These are phyloP conservation scores for Tortrix viridana DNA, from an alignment of 2,888 invertebrate genomes.

Conservation along the genomic window DNA sequence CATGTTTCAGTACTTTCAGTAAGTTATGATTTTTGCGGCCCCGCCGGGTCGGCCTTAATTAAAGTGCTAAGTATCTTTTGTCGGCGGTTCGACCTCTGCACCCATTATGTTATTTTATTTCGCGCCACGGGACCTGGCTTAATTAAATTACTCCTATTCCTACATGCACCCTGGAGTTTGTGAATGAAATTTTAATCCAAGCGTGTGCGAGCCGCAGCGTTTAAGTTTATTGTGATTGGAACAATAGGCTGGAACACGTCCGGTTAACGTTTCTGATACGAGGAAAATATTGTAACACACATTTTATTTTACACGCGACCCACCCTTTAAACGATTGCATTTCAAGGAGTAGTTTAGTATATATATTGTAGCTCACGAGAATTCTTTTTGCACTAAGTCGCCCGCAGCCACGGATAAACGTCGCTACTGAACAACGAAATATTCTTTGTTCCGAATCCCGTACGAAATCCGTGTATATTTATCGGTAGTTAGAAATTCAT, in stretches of 20 bases:
- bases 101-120: conserved; percentile 43
- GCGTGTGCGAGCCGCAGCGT: conserved; percentile 22
- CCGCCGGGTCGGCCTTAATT: conserved; percentile 46
- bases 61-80: conserved; percentile 50
- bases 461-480: conserved; percentile 24
- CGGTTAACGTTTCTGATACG: conserved; percentile 3
- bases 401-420: not conserved
- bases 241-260: conserved; percentile 22
- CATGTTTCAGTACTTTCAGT: conserved; percentile 36
- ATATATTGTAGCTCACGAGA: too few relatives aligned
- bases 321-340: conserved; percentile 2
- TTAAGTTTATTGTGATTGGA: conserved; percentile 38
- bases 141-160: conserved; percentile 47
- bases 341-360: too few relatives aligned
- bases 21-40: conserved; percentile 48
- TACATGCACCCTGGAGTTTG: conserved; percentile 38
- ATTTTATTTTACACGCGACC: conserved; percentile 21
- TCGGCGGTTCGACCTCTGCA: conserved; percentile 37
- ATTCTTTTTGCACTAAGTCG: conserved; percentile 7
- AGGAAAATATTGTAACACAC: conserved; percentile 19
- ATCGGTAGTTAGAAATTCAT: conserved; percentile 23
- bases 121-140: conserved; percentile 41
- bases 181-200: conserved; percentile 41
- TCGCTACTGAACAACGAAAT: conserved; percentile 9
- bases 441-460: conserved; percentile 11